Base-by-base conservation (phyloP, 2,888 invertebrate species). In the Metalampra italica region DNA sequence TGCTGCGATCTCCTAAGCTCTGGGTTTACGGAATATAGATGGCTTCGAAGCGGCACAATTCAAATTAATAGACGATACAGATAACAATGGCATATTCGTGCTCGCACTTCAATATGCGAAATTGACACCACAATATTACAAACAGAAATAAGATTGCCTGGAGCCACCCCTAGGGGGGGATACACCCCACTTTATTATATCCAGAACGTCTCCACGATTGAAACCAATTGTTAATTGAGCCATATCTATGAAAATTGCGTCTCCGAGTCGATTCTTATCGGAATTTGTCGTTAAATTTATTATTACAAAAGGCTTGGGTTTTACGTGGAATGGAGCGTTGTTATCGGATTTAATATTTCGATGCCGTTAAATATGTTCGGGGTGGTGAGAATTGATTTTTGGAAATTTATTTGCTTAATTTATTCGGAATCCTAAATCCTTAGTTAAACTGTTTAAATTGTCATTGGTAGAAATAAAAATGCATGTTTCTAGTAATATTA, bases 191-290 rank as follows among this genome's bases (percentile, higher is more conserved):
- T 87, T 87, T 87, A 85, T 87, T 86, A 85, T 73, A 71, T 76
- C 77, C 81, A 69, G 80, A 82, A 84, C 83, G 87, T 87, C 86
- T 85, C 86, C 85, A 71, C 86, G 87, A 88, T 87, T 87, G 87
- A 87, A 87, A 86, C 85, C 89, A 80, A 86, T 87, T 88, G 89
- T 89, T 88, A 89, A 88, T 89, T 88, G 89, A 89, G 89, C 84
- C 80, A 83, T 89, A 88, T 89, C 89, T 88, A 84, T 85, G 88
- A 87, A 83, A 87, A 85, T 86, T 81, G 82, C 82, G 83, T 82
- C 82, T 78, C 75, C 75, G 73, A 68, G 69, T 71, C 82, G 87
- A 88, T 86, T 80, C 85, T 85, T 86, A 87, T 86, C 87, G 84
- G 79, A 74, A 81, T 82, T 81, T 75, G 81, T 78, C 83, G 83